Evolutionary conservation across 2,113 vertebrate species (phyloP), one percentile per base, ranked within the genome.

Genomic region (Apteryx mantelli): DNA sequence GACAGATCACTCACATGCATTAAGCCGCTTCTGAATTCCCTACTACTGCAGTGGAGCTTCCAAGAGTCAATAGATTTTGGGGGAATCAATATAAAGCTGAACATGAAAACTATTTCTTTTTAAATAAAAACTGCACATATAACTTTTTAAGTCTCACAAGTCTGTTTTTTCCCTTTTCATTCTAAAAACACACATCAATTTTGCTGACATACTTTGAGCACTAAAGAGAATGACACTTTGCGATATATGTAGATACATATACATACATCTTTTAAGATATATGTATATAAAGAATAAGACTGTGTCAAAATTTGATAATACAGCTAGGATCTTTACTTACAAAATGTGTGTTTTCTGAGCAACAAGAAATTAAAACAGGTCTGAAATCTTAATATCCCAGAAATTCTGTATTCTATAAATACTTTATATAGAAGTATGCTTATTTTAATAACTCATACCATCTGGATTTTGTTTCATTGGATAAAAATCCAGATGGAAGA

Each of bases 391-490:
- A 55, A 56, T 3, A 63, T 3, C 3, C 60, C 24, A 64, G 15
- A 82, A 88, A 81, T 53, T 50, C 46, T 56, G 5, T 64, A 42
- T 60, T 83, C 55, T 44, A 24, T 38, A 38, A 84, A 90, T 42
- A 61, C 4, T 63, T 78, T 55, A 50, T 7, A 81, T n/a, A 40
- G 13, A 20, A 56, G 30, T 30, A 40, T 30, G 36, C 55, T 80
- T 91, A 15, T 61, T 92, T 70, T 55, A 81, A 74, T 93, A 93
- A 81, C 20, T 86, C 32, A 81, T 38, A 80, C 58, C 77, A 91
- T 86, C 66, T 82, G 91, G 50, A 82, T 87, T 92, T 48, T 86
- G 75, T 36, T 92, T 95, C 42, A 65, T 42, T 87, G 42, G 53
- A 80, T 68, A 80, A 60, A 96, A 94, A 74, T 71, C 60, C 87